Evolutionary conservation across 2,888 invertebrate genomes (phyloP), one percentile per base, ranked within the genome.

Genomic region (Agonopterix heracliana): DNA sequence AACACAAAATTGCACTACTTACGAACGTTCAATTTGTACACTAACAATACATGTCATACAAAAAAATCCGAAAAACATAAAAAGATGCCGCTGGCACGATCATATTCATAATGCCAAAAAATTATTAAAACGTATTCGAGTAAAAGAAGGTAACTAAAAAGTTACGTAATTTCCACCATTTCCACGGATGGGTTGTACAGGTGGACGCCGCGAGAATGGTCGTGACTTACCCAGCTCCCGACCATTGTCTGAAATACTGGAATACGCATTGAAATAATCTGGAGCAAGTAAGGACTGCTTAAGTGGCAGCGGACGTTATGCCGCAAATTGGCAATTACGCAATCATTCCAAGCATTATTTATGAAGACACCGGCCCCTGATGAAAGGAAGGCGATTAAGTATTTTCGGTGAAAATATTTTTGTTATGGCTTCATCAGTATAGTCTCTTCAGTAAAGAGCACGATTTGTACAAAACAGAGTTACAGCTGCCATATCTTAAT

Each of bases 211-310:
- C 61, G 71, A 66, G 82, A 80, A 75, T 54, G 64, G 76, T 87
- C 87, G 87, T 87, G 87, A 87, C 86, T 88, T 86, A 88, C 81
- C 72, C 74, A 59, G 59, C 61, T 55, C 59, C 57, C 57, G 49
- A 52, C 65, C 60, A 70, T 80, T 80, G 77, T 75, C 64, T 66
- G 54, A 58, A 64, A 66, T 59, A 61, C 64, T 66, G 54, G 59
- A 64, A 66, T 60, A 61, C 65, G 68, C 72, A 72, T 72, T 74
- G 72, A 74, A 71, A 73, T 74, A 69, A 74, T 66, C 66, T 62
- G 63, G 61, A 74, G 71, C 71, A 73, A 52, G 26, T 26, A 26
- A 26, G 26, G 26, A 26, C 26, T 26, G 61, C 52, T 66, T 66
- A 66, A 70, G 64, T 63, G 68, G 68, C 65, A 60, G 64, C 66